Base-by-base conservation (phyloP, 1,140 invertebrate species). In the Nebria ingens region DNA sequence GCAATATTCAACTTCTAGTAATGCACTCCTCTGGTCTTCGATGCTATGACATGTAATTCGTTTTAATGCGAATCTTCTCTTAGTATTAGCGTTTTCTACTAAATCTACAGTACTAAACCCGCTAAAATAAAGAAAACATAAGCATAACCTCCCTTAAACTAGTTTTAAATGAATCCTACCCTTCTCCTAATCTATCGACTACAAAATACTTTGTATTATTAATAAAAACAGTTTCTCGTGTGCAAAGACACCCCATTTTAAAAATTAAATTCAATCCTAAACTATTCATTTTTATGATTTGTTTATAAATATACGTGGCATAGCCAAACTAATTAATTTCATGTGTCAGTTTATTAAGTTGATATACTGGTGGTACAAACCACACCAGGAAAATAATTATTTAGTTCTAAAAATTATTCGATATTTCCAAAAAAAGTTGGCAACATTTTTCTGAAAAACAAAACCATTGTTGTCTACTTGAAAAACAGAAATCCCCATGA, bases 51-150 rank as follows among this genome's bases (percentile, higher is more conserved):
- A 91, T 40, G 80, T 77, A 42, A 93, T 89, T 64, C 86, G 79
- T 73, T 93, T 93, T 29, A 92, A 68, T 11, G 89, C 91, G 77
- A 81, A 91, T 55, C 79, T 75, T 58, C 84, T 82, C 60, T 81
- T 81, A 9, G 79, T 85, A n/a, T 72, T 56, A n/a, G 71, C 62
- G 71, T 91, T 85, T 69, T 91, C 85, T 1, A 87, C 82, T 58
- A 93, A 72, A 62, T 86, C 82, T 54, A 93, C 87, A 56, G 82
- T 82, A 66, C 89, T 91, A 65, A 93, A 93, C 17, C 89, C 90
- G 20, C 90, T 92, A 67, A 57, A 80, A 75, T 62, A 55, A 64
- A 63, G 45, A 56, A 54, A 59, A 59, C 54, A 49, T 38, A 53
- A 38, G 54, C 21, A 52, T 52, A 56, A 51, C 29, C 25, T 54